A percentile compares a stretch with the other conserved stretches of the same genome.
Conservation (phyloP, 2,888 invertebrate species). For the Andricus quercusramuli region DNA sequence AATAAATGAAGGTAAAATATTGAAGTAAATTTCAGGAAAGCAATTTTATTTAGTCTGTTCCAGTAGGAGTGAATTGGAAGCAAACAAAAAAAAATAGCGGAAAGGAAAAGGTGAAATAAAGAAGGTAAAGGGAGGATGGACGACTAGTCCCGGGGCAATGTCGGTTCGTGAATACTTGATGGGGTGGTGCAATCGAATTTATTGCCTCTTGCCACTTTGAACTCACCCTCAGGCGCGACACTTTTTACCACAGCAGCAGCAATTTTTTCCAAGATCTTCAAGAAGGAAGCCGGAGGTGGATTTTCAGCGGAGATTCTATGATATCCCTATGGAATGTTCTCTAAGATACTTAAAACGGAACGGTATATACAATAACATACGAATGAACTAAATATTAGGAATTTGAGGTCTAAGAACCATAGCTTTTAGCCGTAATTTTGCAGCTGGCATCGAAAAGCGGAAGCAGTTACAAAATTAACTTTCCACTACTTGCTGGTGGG, state of each 20-base stretch:
- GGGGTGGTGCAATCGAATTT: slow-evolving; percentile 33
- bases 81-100: not conserved
- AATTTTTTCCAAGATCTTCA: not conserved
- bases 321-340: not conserved
- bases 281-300: not conserved
- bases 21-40: not conserved
- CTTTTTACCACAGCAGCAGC: not conserved
- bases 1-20: too few species aligned
- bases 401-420: not conserved
- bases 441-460: slow-evolving; percentile 65
- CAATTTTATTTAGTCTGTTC: not conserved
- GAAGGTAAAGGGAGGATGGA: slow-evolving; percentile 15
- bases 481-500: slow-evolving; percentile 51
- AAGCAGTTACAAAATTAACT: slow-evolving; percentile 65
- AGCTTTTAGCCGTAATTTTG: slow-evolving; percentile 52
- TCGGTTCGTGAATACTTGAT: slow-evolving; percentile 30
- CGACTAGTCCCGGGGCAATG: slow-evolving; percentile 12
- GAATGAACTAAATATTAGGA: not conserved
- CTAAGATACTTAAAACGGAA: not conserved
- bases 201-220: slow-evolving; percentile 29
- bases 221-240: slow-evolving; percentile 11
- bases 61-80: slow-evolving; percentile 5
- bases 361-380: not conserved
- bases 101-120: not conserved
- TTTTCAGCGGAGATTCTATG: slow-evolving; percentile 1